Evolutionary conservation across 2,888 invertebrate genomes (phyloP), one percentile per base, ranked within the genome.

Genomic region (Ganaspis brasiliensis): DNA sequence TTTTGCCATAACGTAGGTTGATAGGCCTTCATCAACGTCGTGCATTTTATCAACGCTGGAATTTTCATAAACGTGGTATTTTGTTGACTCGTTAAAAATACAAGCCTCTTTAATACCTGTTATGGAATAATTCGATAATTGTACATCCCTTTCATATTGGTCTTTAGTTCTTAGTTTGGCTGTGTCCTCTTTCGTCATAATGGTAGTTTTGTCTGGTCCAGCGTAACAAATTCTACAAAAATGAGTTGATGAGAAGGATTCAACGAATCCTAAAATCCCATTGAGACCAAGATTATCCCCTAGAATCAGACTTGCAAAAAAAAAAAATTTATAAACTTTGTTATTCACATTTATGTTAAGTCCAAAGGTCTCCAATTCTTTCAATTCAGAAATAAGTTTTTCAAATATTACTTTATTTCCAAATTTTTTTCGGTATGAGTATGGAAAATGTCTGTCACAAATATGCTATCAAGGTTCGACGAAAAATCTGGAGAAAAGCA

Each of bases 201-300:
- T 1, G 2, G 2, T 49, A 49, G 49, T n/a, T 49, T 49, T n/a
- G 16, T n/a, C 5, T n/a, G 14, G 49, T 49, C 49, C 49, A n/a
- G 16, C 16, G n/a, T 49, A 49, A 16, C 74, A 75, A 14, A 74
- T 55, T 72, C 78, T 37, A 59, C 78, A 80, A 19, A 40, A 75
- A 19, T 31, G 73, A 49, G 71, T 76, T 4, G 70, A 71, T 16
- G 26, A 16, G 49, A 80, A 80, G 16, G 73, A 71, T 72, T 80
- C 63, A 12, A 73, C 63, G 26, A 80, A 59, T 49, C 76, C 80
- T 6, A 75, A 72, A 31, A 80, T 72, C n/a, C 49, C 19, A 52
- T 80, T 76, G 16, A 78, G 67, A 4, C 76, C 78, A 31, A 76
- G 19, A 49, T 80, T 80, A 40, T 80, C 74, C 2, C 74, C 80